Percentiles rank a stretch among this genome's conserved stretches.
phyloP scores from a whole-genome alignment of 2,797 vertebrate species.

The Decapterus maruadsi region DNA sequence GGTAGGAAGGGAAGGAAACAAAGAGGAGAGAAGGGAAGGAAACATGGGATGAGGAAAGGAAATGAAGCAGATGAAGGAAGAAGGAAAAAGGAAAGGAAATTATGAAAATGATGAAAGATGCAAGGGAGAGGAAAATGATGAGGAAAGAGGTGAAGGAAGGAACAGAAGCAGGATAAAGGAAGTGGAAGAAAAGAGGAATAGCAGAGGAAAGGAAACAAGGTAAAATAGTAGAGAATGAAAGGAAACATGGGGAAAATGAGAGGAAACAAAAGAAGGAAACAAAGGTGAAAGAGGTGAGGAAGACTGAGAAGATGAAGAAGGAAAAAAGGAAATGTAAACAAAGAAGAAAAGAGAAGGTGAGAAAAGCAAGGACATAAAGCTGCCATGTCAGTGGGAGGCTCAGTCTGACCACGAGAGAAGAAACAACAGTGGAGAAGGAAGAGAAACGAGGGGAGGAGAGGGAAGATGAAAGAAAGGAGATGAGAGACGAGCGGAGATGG shows the following conservation, averaged over 20 bases:
- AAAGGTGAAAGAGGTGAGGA: no score
- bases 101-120: neutral
- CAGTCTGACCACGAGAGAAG: slow-evolving; percentile 12
- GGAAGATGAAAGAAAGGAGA: slow-evolving; percentile 49
- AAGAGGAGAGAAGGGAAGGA: neutral
- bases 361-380: slow-evolving; percentile 4
- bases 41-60: no score
- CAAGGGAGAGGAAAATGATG: neutral
- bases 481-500: slow-evolving; percentile 31
- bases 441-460: slow-evolving; percentile 18
- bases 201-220: no score
- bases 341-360: neutral
- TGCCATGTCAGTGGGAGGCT: slow-evolving; percentile 2
- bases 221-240: no score
- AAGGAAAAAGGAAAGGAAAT: no score
- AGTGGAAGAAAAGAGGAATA: neutral
- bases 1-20: no score
- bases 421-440: slow-evolving; percentile 13
- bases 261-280: no score
- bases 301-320: neutral
- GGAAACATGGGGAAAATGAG: no score
- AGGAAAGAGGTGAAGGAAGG: neutral
- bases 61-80: neutral
- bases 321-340: neutral
- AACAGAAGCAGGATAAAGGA: no score